phyloP scores from a whole-genome alignment of 1,140 invertebrate species.

The Grapholita molesta region DNA sequence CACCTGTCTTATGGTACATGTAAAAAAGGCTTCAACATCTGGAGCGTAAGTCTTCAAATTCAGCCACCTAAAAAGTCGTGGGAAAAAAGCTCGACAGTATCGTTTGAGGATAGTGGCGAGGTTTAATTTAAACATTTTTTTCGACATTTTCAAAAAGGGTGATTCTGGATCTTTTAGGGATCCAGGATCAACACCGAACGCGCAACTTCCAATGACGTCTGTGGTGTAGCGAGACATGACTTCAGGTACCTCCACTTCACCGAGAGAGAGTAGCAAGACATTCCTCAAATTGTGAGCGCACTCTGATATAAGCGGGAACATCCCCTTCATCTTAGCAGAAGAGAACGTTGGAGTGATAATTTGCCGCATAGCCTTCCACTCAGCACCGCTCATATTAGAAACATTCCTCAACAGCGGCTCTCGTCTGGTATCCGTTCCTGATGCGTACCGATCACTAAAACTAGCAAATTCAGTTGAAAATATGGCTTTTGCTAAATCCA shows the following conservation, averaged over 20 bases:
- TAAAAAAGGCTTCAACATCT: slow-evolving; percentile 66
- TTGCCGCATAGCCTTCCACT: slow-evolving; percentile 70
- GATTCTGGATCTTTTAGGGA: slow-evolving; percentile 59
- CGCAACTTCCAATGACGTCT: slow-evolving; percentile 69
- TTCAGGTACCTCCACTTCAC: slow-evolving; percentile 54
- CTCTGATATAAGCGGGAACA: slow-evolving; percentile 70
- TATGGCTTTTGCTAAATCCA: slow-evolving; percentile 69
- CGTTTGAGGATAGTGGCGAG: slow-evolving; percentile 58
- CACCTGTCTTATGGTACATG: slow-evolving; percentile 61
- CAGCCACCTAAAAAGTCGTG: slow-evolving; percentile 60
- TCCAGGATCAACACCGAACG: slow-evolving; percentile 65
- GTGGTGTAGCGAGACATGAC: slow-evolving; percentile 65
- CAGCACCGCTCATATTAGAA: slow-evolving; percentile 68
- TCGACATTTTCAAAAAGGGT: slow-evolving; percentile 66
- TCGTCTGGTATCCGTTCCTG: slow-evolving; percentile 60
- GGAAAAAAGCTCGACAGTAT: slow-evolving; percentile 63
- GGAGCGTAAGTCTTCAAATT: slow-evolving; percentile 60
- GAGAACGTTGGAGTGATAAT: slow-evolving; percentile 73
- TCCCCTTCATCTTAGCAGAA: slow-evolving; percentile 74
- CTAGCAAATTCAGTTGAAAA: slow-evolving; percentile 70
- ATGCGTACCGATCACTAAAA: slow-evolving; percentile 69
- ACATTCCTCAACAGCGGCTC: slow-evolving; percentile 68
- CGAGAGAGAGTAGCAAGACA: slow-evolving; percentile 30
- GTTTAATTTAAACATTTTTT: slow-evolving; percentile 64
- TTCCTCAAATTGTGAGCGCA: slow-evolving; percentile 55